Base-by-base conservation (phyloP, 1,140 invertebrate genomes). In the Tetranychus cinnabarinus region DNA sequence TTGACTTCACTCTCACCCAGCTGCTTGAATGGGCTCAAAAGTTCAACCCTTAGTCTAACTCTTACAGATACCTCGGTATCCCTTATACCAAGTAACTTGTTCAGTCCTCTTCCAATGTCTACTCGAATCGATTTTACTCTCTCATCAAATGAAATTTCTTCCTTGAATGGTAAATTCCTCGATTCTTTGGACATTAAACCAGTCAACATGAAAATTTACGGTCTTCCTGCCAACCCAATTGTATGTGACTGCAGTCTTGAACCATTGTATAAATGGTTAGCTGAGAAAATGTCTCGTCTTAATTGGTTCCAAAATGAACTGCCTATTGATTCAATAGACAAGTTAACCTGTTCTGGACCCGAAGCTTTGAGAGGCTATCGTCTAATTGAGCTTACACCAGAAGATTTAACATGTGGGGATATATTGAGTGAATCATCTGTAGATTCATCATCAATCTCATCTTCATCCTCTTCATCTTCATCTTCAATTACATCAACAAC, bases 81-180 rank as follows among this genome's bases (percentile, higher is more conserved):
- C 37, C 74, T 77, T 1, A 73, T 91, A 62, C 85, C 85, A 3
- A 81, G 84, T 5, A 81, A 85, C 1, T 68, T 91, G 33, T 79
- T 92, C 58, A 86, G 89, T 67, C 85, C 87, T 0, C 78, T 92
- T n/a, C 88, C 88, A 1, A 78, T 86, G 67, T 91, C 87, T 3
- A 86, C 84, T 0, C 78, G 80, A 60, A 79, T 91, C 23, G 78
- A 74, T 7, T 73, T 91, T 1, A 82, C 89, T 68, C 77, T 91
- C 1, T 76, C 78, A n/a, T 82, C 82, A 10, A 87, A 81, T 67
- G 81, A 82, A 69, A 74, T 92, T 48, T 76, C 77, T 5, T 84
- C 81, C 1, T 69, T 91, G 3, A 79, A 82, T 58, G 77, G 82
- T 0, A 85, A 86, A 66, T 76, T 90, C 55, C 72, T 91, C 8